Base-by-base conservation (phyloP, 1,140 invertebrate genomes). In the Formica selysi region DNA sequence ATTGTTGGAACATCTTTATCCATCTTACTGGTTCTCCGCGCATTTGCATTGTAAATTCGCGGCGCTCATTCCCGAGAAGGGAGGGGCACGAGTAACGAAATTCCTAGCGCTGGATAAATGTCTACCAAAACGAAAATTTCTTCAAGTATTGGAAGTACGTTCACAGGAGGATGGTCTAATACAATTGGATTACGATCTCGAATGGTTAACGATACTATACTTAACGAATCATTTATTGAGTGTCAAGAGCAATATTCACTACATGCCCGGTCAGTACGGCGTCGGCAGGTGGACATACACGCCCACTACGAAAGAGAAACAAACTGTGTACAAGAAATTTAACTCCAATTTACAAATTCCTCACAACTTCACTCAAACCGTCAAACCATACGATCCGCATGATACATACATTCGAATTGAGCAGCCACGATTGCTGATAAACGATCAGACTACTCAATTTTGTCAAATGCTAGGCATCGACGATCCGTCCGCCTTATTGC, bases 101-200 rank as follows among this genome's bases (percentile, higher is more conserved):
- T 99, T 99, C 95, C 94, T 99, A 83, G 98, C 99, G 1, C 94
- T 99, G 10, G 99, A 99, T 93, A 99, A 99, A 96, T 99, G 99
- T 95, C 95, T 99, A 48, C 98, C 98, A 0, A 96, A 96, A 89
- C 96, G 98, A 90, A 96, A 97, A 80, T 99, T 99, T 95, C 95
- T 99, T 79, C 98, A 99, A 96, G 96, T 98, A 68, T 74, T 96
- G 13, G 96, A 97, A 54, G 89, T 97, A 29, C 94, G 96, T 5
- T 95, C 96, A 79, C 95, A 97, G 86, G 92, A 93, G 87, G 95
- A 96, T 89, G 93, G 95, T 76, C 94, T 96, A 71, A 93, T 97
- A 62, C 94, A 96, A 84, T 93, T 99, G 13, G 96, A 96, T 73
- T 98, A 99, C 93, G 99, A 99, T 95, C 94, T 97, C n/a, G 98